Evolutionary conservation across 2,888 invertebrate species (phyloP).

Genomic region (Tenodera sinensis): DNA sequence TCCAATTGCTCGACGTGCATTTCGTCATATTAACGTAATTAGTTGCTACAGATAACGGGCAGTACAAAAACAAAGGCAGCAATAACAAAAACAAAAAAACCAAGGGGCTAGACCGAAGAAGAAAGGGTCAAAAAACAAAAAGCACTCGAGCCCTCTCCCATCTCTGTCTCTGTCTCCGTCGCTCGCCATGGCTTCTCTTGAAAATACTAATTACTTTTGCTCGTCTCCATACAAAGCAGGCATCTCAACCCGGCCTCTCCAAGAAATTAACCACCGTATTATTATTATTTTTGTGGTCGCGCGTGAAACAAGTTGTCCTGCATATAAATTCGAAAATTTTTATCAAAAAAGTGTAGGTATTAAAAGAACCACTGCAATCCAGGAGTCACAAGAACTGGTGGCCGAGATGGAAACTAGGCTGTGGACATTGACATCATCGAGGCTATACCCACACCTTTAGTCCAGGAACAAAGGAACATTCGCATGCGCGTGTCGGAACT

Average conservation of each 20-base stretch:
- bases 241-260: background rate
- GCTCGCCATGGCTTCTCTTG: background rate
- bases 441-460: background rate
- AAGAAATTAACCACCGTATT: background rate
- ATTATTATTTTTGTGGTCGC: constrained; percentile 4
- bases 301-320: background rate
- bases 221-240: background rate
- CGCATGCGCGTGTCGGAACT: background rate
- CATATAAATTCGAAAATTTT: background rate
- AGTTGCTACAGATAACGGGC: background rate
- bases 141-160: background rate
- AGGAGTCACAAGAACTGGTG: background rate
- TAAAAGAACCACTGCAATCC: background rate
- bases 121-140: background rate
- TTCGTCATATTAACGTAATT: constrained; percentile 1
- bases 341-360: background rate
- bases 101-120: background rate
- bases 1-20: background rate
- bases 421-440: background rate
- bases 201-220: constrained; percentile 10
- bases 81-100: background rate
- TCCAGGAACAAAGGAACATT: background rate
- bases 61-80: background rate
- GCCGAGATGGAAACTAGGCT: background rate
- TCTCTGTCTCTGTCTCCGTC: background rate